Evolutionary conservation across 2,888 invertebrate genomes (phyloP), one percentile per base, ranked within the genome.

Genomic region (Perithous albicinctus): DNA sequence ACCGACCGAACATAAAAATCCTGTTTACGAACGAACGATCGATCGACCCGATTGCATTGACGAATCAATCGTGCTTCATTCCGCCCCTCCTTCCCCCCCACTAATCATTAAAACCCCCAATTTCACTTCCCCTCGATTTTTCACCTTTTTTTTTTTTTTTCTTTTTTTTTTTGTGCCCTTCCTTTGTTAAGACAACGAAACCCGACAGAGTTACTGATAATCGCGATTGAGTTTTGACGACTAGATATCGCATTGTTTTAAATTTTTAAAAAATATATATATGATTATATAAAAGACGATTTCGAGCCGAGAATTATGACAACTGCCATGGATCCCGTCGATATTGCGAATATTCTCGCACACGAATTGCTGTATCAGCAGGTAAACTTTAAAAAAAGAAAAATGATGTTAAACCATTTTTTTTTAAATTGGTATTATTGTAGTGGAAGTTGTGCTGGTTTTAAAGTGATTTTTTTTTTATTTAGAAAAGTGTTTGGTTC

Each of bases 331-430:
- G 97, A 97, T 94, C 96, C 96, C 92, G 95, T 96, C 94, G 97
- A 97, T 95, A 96, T 97, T 93, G 96, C 96, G 90, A 96, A 96
- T 94, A 96, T 97, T 93, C 95, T 97, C 91, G 96, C 97, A 91
- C 96, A 96, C 93, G 97, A 97, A 95, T 94, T 96, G 93, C 96
- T 96, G 94, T 96, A 96, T 94, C 96, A 97, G 93, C 97, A 97
- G 95, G 96, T 96, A 95, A 89, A 80, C 10, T 12, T 18, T 41
- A 10, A 26, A 35, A 1, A 35, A 67, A 67, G 10, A 10, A 18
- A 12, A 10, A 32, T 5, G 5, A 54, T 23, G n/a, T n/a, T n/a
- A n/a, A n/a, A n/a, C n/a, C n/a, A n/a, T n/a, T n/a, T n/a, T n/a
- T n/a, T n/a, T n/a, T n/a, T n/a, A n/a, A n/a, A n/a, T n/a, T n/a